These are phyloP conservation scores for Zosterops borbonicus DNA, from an alignment of 2,113 vertebrate genomes.

Conservation along the genomic window DNA sequence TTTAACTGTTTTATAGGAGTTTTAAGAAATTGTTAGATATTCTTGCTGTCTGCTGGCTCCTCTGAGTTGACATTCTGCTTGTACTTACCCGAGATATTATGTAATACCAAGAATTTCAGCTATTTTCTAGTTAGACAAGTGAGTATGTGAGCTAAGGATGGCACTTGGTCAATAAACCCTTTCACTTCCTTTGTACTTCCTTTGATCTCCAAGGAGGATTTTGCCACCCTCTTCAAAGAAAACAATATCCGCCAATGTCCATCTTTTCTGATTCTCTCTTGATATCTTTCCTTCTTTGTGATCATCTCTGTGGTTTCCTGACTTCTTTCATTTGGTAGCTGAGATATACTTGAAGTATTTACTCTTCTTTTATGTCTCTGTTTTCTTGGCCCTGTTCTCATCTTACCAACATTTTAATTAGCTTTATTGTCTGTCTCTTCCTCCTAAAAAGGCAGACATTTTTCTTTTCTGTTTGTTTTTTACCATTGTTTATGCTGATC, in stretches of 20 bases:
- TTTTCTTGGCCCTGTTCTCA: background rate
- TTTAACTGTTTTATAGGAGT: background rate
- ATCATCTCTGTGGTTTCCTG: background rate
- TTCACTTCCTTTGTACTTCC: background rate
- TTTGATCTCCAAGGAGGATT: background rate
- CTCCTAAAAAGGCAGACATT: background rate
- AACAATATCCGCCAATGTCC: background rate
- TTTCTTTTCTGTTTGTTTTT: background rate
- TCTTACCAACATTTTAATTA: background rate
- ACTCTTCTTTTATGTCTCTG: background rate
- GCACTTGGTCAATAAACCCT: background rate
- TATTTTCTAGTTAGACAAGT: background rate
- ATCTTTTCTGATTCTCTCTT: background rate
- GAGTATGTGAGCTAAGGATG: background rate
- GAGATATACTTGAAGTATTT: background rate
- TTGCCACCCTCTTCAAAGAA: slow-evolving; percentile 20
- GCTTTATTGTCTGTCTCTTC: background rate
- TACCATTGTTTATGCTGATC: background rate
- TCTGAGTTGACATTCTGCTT: background rate
- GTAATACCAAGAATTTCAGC: background rate
- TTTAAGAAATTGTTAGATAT: background rate
- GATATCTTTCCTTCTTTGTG: background rate
- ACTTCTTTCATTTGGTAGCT: background rate
- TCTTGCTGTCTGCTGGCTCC: background rate
- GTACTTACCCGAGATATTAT: background rate